Conservation (phyloP, 2,888 invertebrate species). For the Ypsolopha scabrella region DNA sequence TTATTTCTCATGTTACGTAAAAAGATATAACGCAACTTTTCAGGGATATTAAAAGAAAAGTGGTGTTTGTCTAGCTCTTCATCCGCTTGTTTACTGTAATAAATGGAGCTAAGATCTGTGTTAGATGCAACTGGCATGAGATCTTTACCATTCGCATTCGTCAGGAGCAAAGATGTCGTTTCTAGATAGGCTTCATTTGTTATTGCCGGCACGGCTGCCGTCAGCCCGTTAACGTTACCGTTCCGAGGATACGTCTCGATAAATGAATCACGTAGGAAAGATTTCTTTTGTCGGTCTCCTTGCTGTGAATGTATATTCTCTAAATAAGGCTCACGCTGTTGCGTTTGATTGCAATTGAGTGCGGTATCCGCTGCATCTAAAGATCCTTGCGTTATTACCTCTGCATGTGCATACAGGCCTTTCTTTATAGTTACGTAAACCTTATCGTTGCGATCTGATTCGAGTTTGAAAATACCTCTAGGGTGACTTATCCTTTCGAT, state of each 20-base stretch:
- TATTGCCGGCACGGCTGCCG: constrained; percentile 54
- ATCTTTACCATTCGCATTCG: constrained; percentile 53
- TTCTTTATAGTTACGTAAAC: constrained; percentile 30
- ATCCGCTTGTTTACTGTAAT: background rate
- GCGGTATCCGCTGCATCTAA: background rate
- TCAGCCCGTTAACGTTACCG: constrained; percentile 57
- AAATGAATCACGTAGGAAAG: constrained; percentile 59
- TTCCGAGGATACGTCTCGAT: constrained; percentile 57
- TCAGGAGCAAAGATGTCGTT: constrained; percentile 48
- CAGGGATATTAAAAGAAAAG: background rate
- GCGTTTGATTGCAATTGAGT: constrained; percentile 8
- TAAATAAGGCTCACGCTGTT: constrained; percentile 27
- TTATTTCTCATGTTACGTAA: background rate
- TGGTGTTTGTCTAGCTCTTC: background rate
- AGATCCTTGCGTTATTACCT: background rate
- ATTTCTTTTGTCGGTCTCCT: constrained; percentile 49
- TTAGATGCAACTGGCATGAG: constrained; percentile 11
- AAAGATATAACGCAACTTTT: background rate
- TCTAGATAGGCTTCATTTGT: constrained; percentile 51
- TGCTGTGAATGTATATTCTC: constrained; percentile 38
- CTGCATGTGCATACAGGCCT: constrained; percentile 10
- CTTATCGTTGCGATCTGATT: constrained; percentile 1
- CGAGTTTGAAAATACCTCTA: background rate
- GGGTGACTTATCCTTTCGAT: background rate
- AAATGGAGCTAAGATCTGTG: too few species aligned